Base-by-base conservation (phyloP, 2,797 vertebrate genomes). In the Cyclopterus lumpus region DNA sequence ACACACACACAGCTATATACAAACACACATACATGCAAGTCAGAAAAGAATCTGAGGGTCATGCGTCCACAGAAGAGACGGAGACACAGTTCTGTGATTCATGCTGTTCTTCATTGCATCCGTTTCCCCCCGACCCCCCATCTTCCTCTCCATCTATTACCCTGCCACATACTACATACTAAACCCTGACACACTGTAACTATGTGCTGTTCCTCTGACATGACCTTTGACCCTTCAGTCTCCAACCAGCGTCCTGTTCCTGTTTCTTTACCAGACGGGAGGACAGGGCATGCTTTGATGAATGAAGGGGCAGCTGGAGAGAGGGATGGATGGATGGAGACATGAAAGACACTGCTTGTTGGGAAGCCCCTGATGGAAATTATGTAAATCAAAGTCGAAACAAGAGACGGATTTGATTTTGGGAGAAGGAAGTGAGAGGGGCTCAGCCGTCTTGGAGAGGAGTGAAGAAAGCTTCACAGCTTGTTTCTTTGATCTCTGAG, bases 271-370 rank as follows among this genome's bases (percentile, higher is more conserved):
- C 63, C 81, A 67, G 83, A 82, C 53, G 7, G 66, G 86, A 93
- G 84, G 90, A 95, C 93, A 95, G 93, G 88, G 85, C 79, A 7
- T 3, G 92, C 93, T 95, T 95, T 95, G 93, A 95, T 83, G 67
- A 81, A 81, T 64, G 79, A 36, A 12, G 48, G 40, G 85, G 83
- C 92, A 93, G 91, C 93, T 93, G 93, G 89, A 85, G 59, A 71
- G 76, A 79, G 72, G 76, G 80, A 63, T 71, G 79, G 83, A 73
- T 3, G 20, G 77, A 81, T 34, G 32, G 67, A 60, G 46, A 86
- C 74, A 90, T 94, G 91, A 95, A 94, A 94, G 93, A 79, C 83
- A 3, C 81, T 75, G 68, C 86, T 95, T 95, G 94, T 95, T 92
- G 79, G 83, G 84, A 86, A 92, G 75, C 48, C 67, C 70, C 79